Evolutionary conservation across 2,888 invertebrate genomes (phyloP).

Genomic region (Lapara coniferarum): DNA sequence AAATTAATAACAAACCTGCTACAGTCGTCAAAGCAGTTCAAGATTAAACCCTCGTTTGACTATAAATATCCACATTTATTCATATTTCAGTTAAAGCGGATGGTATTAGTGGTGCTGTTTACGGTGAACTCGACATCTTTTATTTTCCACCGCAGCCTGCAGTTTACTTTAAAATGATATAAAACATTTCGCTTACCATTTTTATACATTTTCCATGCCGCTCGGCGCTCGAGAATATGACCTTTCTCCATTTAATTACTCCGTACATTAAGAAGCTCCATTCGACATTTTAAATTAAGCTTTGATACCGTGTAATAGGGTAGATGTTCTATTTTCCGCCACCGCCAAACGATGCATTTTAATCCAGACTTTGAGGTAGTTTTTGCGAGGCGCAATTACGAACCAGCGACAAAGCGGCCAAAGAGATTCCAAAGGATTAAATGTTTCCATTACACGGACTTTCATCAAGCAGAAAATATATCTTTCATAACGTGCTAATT

Average conservation of each 20-base stretch:
- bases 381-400: conserved; percentile 70
- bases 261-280: conserved; percentile 40
- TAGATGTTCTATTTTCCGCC: conserved; percentile 36
- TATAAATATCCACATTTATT: not conserved
- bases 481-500: conserved; percentile 34
- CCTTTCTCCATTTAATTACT: conserved; percentile 64
- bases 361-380: conserved; percentile 68
- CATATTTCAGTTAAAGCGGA: not conserved
- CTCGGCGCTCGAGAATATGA: conserved; percentile 48
- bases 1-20: not conserved
- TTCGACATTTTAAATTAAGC: conserved; percentile 36
- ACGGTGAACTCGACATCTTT: not conserved
- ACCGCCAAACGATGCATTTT: conserved; percentile 54
- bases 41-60: not conserved
- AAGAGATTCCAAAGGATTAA: conserved; percentile 70
- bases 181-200: conserved; percentile 19
- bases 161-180: conserved; percentile 22
- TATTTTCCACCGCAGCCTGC: conserved; percentile 7
- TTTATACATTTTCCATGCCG: conserved; percentile 24
- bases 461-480: conserved; percentile 48
- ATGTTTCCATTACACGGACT: conserved; percentile 68
- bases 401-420: conserved; percentile 58
- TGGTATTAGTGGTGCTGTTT: not conserved
- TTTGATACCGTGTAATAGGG: conserved; percentile 40
- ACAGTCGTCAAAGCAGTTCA: not conserved